Base-by-base conservation (phyloP, 2,888 invertebrate species). In the Exocentrus adspersus region DNA sequence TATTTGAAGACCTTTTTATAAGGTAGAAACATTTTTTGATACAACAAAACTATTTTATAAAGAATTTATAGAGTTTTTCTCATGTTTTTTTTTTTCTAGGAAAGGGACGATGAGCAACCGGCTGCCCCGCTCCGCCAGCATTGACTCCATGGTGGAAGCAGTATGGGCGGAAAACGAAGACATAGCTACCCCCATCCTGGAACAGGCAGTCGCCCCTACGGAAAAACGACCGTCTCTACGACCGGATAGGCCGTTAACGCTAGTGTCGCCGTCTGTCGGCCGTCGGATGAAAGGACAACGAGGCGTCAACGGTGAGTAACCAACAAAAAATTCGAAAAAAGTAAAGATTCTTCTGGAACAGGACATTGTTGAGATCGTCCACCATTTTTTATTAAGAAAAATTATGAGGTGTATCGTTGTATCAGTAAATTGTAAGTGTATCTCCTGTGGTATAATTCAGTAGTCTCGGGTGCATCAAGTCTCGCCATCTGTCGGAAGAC, bases 91-190 rank as follows among this genome's bases (percentile, higher is more conserved):
- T 28, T 50, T 67, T 78, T 79, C 32, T 67, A 87, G 89, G 45
- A 85, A 88, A 60, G 87, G 84, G 68, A 77, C 77, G 10, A 70
- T 79, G 10, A 78, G 85, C 72, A 82, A 79, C 16, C 85, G 87
- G 62, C 78, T 91, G 9, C 91, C 91, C 3, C 88, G 93, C 2
- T 93, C 93, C 63, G 89, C 91, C 68, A 92, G 92, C 82, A 93
- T 92, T 78, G 93, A 93, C 84, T 90, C 90, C 0, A 86, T 91
- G 82, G 91, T 91, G 57, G 91, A 91, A 77, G 88, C 90, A 1
- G 89, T 89, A 6, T 90, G 90, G 84, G 86, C 87, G 67, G 85
- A 86, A 69, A 76, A 80, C 54, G 76, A 69, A 61, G 60, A 64
- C 24, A 72, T 76, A 24, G 72, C 72, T n/a, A 62, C 61, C 28